A percentile compares a stretch with the other conserved stretches of the same genome.
Evolutionary conservation across 2,113 vertebrate genomes (phyloP).

Genomic region (Larimichthys crocea): DNA sequence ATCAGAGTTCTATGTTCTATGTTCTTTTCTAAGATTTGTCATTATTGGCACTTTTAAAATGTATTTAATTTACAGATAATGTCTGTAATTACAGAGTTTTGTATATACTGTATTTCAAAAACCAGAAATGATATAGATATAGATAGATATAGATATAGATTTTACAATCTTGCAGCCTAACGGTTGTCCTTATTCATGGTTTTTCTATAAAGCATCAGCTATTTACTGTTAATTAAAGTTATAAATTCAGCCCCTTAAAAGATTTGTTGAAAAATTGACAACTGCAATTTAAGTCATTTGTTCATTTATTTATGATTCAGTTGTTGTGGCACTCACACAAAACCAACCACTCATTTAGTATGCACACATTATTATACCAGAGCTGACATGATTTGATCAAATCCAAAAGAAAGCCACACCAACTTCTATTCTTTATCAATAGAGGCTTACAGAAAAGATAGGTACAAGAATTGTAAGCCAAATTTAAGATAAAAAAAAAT

Average conservation of each 20-base stretch:
- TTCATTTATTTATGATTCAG: background rate
- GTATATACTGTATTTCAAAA: too few relatives aligned
- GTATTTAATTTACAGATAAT: too few relatives aligned
- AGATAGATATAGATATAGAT: too few relatives aligned
- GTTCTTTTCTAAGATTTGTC: too few relatives aligned
- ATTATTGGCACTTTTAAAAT: too few relatives aligned
- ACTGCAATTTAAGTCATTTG: background rate
- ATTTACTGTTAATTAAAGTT: background rate
- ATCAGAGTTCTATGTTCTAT: too few relatives aligned
- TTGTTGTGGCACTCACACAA: background rate
- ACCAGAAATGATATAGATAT: too few relatives aligned
- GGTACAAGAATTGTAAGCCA: background rate
- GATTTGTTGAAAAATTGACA: background rate
- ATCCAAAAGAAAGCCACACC: background rate
- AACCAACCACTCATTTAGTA: background rate
- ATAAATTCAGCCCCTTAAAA: background rate
- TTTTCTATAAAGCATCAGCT: background rate
- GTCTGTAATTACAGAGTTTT: too few relatives aligned
- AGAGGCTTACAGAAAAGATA: background rate
- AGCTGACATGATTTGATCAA: background rate
- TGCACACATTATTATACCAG: background rate
- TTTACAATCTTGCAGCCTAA: too few relatives aligned
- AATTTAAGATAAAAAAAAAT: background rate
- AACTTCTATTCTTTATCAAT: conserved; percentile 26
- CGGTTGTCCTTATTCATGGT: background rate